Base-by-base conservation (phyloP, 2,113 vertebrate species). In the Esox niger region DNA sequence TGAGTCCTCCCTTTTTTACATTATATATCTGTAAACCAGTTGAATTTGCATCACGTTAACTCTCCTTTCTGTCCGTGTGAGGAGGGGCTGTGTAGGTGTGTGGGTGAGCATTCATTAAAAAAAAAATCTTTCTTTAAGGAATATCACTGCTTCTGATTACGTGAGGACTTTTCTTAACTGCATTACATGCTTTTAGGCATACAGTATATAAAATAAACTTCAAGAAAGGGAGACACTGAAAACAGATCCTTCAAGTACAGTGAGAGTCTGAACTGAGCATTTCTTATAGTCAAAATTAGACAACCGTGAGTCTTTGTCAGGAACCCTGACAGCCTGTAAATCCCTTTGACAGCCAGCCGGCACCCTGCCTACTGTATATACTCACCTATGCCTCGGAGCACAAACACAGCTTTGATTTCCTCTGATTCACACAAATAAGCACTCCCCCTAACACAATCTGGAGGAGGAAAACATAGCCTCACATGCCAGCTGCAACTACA, bases 391-490 rank as follows among this genome's bases (percentile, higher is more conserved):
- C 81, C 81, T 79, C 68, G 70, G 47, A 86, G 81, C 84, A 71
- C 75, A 82, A 86, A 84, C 75, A 85, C 79, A 77, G 67, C 81
- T 87, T 86, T 85, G 81, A 84, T 85, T 86, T 72, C 63, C 70
- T 52, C 61, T 79, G 73, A 75, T 68, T 75, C 68, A 68, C 77
- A 15, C 71, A 80, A 81, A 11, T 3, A 59, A 67, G 32, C 49
- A 64, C 69, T 26, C 4, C 0, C 25, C 2, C n/a, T 5, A 75
- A 83, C 79, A 82, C 81, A 82, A 81, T 78, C 70, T 75, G 57
- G 76, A 86, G 15, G 4, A 43, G 38, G 72, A 61, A 84, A 78
- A 60, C 67, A 69, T 75, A 83, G 79, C 38, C 15, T 43, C 17
- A 43, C 13, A 43, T 17, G 17, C 83, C 84, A 83, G 83, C 80